Base-by-base conservation (phyloP, 2,113 vertebrate species). In the Delphinus delphis region DNA sequence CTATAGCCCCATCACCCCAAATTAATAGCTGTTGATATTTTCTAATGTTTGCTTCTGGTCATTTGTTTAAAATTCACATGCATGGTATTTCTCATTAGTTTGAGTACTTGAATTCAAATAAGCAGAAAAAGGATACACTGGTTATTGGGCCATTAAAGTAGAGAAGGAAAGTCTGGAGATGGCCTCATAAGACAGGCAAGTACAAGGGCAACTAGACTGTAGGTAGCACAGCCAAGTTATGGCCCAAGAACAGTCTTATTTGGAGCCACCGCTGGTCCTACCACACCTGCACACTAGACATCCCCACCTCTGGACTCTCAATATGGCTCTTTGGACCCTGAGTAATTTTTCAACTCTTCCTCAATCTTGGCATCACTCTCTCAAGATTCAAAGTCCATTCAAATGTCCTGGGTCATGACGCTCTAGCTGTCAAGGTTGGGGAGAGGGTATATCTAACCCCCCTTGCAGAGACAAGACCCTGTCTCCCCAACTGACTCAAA, bases 11-110 rank as follows among this genome's bases (percentile, higher is more conserved):
- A 82, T 74, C 41, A 80, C 41, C 17, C 44, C 20, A 26, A 94
- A 95, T 84, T 55, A 76, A 26, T 44, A 88, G 62, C 15, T 44
- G 77, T 90, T 79, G 77, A 71, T 50, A 50, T 89, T 86, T 88
- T 90, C 25, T 80, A 80, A 65, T 92, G 76, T 70, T 95, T 81
- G 65, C 60, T 91, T 95, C 68, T 3, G 38, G 13, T 62, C 82
- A 73, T 77, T 92, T 95, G 63, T 94, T 88, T 88, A 96, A 90
- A 70, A 92, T 90, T 73, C 76, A 55, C 25, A 31, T 36, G 9
- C 70, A 38, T 50, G 13, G 38, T 89, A 41, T 87, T 92, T 88
- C 70, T 96, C 44, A 71, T 60, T 68, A 85, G 17, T 62, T 70
- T 79, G 28, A 77, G 7, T 50, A 47, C 26, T 96, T 91, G 60